phyloP scores from a whole-genome alignment of 2,113 vertebrate species.

The Megaceryle torquata region DNA sequence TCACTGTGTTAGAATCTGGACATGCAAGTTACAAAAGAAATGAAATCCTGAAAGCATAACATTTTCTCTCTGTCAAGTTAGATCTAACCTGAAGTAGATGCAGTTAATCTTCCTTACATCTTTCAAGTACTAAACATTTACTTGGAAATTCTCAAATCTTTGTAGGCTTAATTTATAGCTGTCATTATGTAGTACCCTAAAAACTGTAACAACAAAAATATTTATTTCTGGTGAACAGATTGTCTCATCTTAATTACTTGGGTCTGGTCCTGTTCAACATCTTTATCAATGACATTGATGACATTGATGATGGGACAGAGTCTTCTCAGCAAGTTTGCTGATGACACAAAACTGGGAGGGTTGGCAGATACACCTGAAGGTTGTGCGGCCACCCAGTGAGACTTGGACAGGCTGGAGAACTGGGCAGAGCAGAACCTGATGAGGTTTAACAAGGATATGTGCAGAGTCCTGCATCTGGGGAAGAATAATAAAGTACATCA shows the following conservation, averaged over 20 bases:
- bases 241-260: not conserved
- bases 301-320: no score
- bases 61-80: not conserved
- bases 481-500: no score
- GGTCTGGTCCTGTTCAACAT: no score
- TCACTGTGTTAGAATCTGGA: not conserved
- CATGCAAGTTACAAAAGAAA: not conserved
- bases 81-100: not conserved
- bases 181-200: not conserved
- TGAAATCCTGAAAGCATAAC: not conserved
- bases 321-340: no score
- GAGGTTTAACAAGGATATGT: no score
- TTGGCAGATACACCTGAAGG: no score
- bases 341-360: no score
- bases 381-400: no score
- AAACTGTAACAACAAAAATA: not conserved
- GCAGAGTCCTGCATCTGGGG: no score
- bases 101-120: not conserved
- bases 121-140: not conserved
- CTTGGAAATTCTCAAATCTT: not conserved
- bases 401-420: no score
- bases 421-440: no score
- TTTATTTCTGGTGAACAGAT: not conserved
- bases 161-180: not conserved
- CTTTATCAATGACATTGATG: no score